Evolutionary conservation across 2,888 invertebrate genomes (phyloP), one percentile per base, ranked within the genome.

Genomic region (Phalera bucephala): DNA sequence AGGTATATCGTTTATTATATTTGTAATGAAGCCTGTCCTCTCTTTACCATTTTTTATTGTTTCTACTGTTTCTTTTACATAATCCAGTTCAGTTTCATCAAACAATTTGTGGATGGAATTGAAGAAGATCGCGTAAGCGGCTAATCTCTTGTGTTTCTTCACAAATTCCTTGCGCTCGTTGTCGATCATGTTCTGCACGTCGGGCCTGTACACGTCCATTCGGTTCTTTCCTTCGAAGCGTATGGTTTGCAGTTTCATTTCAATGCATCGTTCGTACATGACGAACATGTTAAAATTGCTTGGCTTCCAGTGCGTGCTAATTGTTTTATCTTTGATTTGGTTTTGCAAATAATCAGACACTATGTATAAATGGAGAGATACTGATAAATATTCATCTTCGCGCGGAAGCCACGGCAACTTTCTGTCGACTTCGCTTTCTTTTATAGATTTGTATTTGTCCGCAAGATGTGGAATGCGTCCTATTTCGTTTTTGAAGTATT

Each of bases 401-500:
- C 17, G 17, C 3, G 3, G 3, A 3, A 17, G 3, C 17, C 17
- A 17, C 7, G 7, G 7, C 1, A 8, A 8, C 12, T 7, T 25
- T 11, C 11, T 25, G 8, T 10, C 12, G 7, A n/a, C 20, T 17
- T 27, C 21, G 29, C 33, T 33, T 1, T 14, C 17, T 29, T 32
- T 9, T 9, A 30, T 11, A 11, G 23, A 40, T 27, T 26, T 13
- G 15, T 30, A 12, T 8, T 30, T 33, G 3, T 31, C 33, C 0
- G 19, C 20, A 5, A 21, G 9, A 9, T 26, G 13, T 11, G 23
- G 15, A 3, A 33, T 26, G 6, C 19, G 8, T 15, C 29, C 33
- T 12, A 40, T 36, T 40, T 40, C 33, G 15, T 29, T 33, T 26
- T 36, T 32, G 13, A 40, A 33, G 23, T 36, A 36, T 7, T 33